Evolutionary conservation across 2,888 invertebrate genomes (phyloP), one percentile per base, ranked within the genome.

Genomic region (Stegophylla sp.): DNA sequence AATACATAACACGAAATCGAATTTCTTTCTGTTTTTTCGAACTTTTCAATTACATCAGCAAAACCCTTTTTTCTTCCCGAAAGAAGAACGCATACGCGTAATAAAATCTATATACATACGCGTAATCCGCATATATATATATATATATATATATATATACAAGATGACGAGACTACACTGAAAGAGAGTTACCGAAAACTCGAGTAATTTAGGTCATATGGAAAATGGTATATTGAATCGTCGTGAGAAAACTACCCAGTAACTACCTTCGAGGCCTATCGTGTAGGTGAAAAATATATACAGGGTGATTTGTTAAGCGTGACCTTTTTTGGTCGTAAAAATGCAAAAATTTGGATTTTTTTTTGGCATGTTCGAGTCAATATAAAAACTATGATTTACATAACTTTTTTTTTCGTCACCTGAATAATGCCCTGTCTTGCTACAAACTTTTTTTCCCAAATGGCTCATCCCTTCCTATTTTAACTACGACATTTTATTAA

Each of bases 11-110:
- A n/a, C 79, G 51, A 71, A 79, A 79, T 79, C 79, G 79, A 79
- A 79, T 79, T 79, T 79, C 59, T 59, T 77, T 77, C 56, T 69
- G 77, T 77, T 79, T 79, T 71, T 61, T 51, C 63, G 61, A 71
- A 79, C 79, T 79, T 79, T 79, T 79, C 79, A 79, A 79, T 79
- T 79, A 79, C 79, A 79, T 79, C 79, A 71, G 79, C 61, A 23
- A 71, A 79, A 79, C 79, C 79, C 69, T 61, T 79, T 79, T 61
- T 34, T 34, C 45, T 61, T 59, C 48, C 48, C 12, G 4, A 10
- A 23, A 64, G 20, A 26, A 51, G 23, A 28, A 53, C 51, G 34
- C 51, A 34, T 20, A 51, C n/a, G 15, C n/a, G 34, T 51, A 51
- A 48, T n/a, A 26, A 51, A 69, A 69, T 69, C 69, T 51, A 53